Evolutionary conservation across 2,888 invertebrate species (phyloP).

Genomic region (Apotomis turbidana): DNA sequence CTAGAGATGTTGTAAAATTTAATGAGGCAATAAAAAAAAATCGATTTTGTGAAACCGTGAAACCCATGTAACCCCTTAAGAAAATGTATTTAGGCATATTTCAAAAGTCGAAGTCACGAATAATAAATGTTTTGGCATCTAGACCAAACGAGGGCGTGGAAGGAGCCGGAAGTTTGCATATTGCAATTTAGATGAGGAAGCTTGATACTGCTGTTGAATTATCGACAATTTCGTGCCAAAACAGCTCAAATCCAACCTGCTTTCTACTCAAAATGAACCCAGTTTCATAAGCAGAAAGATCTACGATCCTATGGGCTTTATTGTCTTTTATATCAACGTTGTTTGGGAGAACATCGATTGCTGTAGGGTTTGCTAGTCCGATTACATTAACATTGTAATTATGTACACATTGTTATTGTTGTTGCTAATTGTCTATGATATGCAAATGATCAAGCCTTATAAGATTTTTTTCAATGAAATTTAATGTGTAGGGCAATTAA

Average conservation of each 20-base stretch:
- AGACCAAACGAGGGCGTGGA: constrained; percentile 50
- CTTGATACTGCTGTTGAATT: constrained; percentile 63
- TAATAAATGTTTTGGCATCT: neutral
- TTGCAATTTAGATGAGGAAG: constrained; percentile 77
- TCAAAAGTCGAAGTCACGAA: neutral
- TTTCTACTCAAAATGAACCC: constrained; percentile 10
- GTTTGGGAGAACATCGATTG: constrained; percentile 41
- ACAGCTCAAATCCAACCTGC: neutral
- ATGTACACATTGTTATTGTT: constrained; percentile 34
- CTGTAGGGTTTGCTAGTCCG: constrained; percentile 44
- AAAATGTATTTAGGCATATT: no score
- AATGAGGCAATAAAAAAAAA: no score
- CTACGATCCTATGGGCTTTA: neutral
- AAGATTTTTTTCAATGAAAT: constrained; percentile 19
- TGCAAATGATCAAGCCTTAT: constrained; percentile 25
- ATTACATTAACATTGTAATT: constrained; percentile 42
- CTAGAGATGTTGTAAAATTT: no score
- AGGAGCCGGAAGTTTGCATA: constrained; percentile 74
- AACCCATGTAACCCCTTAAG: no score
- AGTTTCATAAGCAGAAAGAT: neutral
- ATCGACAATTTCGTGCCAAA: constrained; percentile 4
- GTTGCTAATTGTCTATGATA: constrained; percentile 38
- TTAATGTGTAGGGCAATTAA: constrained; percentile 5
- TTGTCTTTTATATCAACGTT: neutral
- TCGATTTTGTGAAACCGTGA: no score